Evolutionary conservation across 2,113 vertebrate species (phyloP).

Genomic region (Petaurus breviceps): DNA sequence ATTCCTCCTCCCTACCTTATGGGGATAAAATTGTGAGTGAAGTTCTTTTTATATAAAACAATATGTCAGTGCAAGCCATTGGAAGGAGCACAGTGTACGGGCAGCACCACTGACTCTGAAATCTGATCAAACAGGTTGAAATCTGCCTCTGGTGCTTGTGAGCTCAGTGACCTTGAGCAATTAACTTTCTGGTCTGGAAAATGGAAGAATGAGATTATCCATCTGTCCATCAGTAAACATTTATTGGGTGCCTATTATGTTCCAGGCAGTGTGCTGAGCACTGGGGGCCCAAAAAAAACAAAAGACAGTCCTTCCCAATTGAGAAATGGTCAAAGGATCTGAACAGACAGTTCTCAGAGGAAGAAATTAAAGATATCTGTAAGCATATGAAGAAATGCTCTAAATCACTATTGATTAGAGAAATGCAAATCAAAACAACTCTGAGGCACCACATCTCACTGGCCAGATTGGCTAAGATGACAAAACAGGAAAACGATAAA

Average conservation of each 20-base stretch:
- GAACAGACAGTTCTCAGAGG: too few species aligned
- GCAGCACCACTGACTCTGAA: neutral
- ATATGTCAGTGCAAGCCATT: neutral
- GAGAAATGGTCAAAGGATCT: too few species aligned
- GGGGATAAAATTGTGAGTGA: neutral
- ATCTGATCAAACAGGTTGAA: neutral
- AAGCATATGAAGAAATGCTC: too few species aligned
- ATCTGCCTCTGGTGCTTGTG: neutral
- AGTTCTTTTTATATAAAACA: neutral
- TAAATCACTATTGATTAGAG: too few species aligned
- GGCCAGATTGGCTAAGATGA: too few species aligned
- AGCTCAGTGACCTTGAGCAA: neutral
- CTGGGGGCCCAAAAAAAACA: neutral
- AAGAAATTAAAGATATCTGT: too few species aligned
- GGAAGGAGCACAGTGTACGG: neutral
- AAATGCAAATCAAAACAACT: too few species aligned
- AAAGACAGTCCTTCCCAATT: neutral
- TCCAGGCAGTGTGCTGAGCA: neutral
- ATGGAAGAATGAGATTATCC: neutral
- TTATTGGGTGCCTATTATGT: neutral
- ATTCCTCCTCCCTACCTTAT: neutral
- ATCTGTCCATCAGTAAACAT: neutral
- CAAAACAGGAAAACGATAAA: too few species aligned
- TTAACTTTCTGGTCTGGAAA: neutral
- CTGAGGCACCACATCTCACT: too few species aligned